Conservation (phyloP, 2,113 vertebrate genomes). For the Xiphias gladius region DNA sequence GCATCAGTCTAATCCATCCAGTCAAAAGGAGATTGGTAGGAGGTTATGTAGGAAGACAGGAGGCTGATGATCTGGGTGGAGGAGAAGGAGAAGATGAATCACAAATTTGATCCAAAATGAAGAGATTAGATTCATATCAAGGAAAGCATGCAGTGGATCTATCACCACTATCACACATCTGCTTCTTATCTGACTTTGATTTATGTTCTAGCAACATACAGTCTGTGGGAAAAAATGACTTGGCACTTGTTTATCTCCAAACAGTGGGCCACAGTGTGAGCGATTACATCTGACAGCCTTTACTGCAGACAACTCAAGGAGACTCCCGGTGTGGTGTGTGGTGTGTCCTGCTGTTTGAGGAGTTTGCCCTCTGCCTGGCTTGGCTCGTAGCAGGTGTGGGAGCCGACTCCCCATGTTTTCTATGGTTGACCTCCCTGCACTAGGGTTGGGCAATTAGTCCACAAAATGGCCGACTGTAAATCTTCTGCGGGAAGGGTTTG, state of each 20-base stretch:
- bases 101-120: slow-evolving; percentile 62
- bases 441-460: slow-evolving; percentile 78
- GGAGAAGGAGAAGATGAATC: slow-evolving; percentile 58
- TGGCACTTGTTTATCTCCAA: slow-evolving; percentile 59
- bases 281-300: slow-evolving; percentile 37
- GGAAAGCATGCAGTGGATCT: slow-evolving; percentile 34
- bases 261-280: slow-evolving; percentile 34
- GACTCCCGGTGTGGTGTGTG: slow-evolving; percentile 49
- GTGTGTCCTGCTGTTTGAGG: slow-evolving; percentile 49
- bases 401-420: slow-evolving; percentile 34
- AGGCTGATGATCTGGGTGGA: slow-evolving; percentile 48
- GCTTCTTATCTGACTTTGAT: slow-evolving; percentile 67
- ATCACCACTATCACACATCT: slow-evolving; percentile 56
- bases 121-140: slow-evolving; percentile 73
- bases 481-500: slow-evolving; percentile 75
- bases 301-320: slow-evolving; percentile 61
- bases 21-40: slow-evolving; percentile 39
- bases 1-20: slow-evolving; percentile 43
- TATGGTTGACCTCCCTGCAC: slow-evolving; percentile 76
- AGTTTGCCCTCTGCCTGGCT: slow-evolving; percentile 38
- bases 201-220: slow-evolving; percentile 55
- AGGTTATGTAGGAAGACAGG: slow-evolving; percentile 34
- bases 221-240: slow-evolving; percentile 37
- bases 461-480: slow-evolving; percentile 82
- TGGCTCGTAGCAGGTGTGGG: slow-evolving; percentile 55